These are phyloP conservation scores for Piaya cayana DNA, from an alignment of 2,113 vertebrate genomes.

Conservation along the genomic window DNA sequence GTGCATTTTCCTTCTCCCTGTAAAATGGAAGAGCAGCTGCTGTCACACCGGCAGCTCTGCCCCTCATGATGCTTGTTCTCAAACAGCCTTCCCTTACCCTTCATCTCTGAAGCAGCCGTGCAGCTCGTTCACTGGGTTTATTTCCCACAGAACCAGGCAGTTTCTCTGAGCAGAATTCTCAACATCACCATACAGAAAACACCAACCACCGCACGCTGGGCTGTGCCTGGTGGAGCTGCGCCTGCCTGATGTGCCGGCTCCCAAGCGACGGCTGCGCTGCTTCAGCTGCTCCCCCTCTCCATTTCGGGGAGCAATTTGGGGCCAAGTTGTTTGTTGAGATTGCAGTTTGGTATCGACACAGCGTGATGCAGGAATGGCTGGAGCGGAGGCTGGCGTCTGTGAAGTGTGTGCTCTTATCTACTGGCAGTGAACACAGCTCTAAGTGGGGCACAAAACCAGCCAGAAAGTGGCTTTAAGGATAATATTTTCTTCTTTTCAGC, in stretches of 20 bases:
- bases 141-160: not conserved
- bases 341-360: accelerated
- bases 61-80: not conserved
- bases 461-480: not conserved
- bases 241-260: not conserved
- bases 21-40: not conserved
- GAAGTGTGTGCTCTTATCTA: not conserved
- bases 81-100: not conserved
- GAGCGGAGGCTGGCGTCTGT: not conserved
- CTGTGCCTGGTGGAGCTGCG: not conserved
- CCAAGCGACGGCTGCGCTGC: not conserved
- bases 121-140: accelerated
- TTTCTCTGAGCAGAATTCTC: not conserved
- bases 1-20: not conserved
- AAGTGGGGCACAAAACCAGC: not conserved
- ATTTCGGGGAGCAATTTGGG: accelerated
- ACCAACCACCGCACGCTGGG: accelerated
- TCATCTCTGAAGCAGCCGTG: not conserved
- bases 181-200: accelerated
- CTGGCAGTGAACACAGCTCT: not conserved
- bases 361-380: not conserved
- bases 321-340: not conserved
- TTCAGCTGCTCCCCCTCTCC: not conserved
- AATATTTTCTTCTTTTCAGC: not conserved
- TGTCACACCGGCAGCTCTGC: accelerated